Base-by-base conservation (phyloP, 2,113 vertebrate species). In the Percina caprodes region DNA sequence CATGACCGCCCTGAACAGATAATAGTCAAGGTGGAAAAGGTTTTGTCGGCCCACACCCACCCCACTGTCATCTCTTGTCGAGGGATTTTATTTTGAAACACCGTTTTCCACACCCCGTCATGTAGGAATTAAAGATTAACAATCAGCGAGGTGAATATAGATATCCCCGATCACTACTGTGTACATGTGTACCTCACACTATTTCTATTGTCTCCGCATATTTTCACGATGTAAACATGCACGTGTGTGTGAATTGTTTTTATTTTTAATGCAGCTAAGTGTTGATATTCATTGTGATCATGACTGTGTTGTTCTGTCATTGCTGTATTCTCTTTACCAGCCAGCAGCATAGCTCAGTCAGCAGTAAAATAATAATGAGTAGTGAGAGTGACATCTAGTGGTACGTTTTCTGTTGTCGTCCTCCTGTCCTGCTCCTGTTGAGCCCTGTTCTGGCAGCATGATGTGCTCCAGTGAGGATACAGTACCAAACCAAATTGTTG, bases 371-470 rank as follows among this genome's bases (percentile, higher is more conserved):
- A 30, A 3, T 30, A 30, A 18, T 3, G 21, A 92, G 83, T 63
- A 89, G 89, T 91, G 86, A 91, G 72, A 93, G 86, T 85, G 94
- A 91, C 94, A 93, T 88, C 94, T 95, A 91, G 94, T 94, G 95
- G 93, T 86, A 56, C 6, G 24, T 59, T 2, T 59, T 14, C 49
- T 67, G 48, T 33, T 35, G 52, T 55, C 42, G 56, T 79, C 18
- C 6, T 45, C 21, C 19, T 1, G n/a, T 67, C 35, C 63, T 49
- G 58, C 75, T 63, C 45, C 24, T 19, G 9, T 70, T 55, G 49
- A 24, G 69, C 55, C 18, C 35, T 18, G 58, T 7, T 13, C 14
- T 59, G 51, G 49, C 49, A 63, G 19, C 16, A 10, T 56, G 10
- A 11, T 15, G 63, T 39, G 19, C 55, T 55, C 39, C 70, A 13